Percentiles rank a stretch among this genome's conserved stretches.
Conservation (phyloP, 2,113 vertebrate genomes). For the Neoarius graeffei region DNA sequence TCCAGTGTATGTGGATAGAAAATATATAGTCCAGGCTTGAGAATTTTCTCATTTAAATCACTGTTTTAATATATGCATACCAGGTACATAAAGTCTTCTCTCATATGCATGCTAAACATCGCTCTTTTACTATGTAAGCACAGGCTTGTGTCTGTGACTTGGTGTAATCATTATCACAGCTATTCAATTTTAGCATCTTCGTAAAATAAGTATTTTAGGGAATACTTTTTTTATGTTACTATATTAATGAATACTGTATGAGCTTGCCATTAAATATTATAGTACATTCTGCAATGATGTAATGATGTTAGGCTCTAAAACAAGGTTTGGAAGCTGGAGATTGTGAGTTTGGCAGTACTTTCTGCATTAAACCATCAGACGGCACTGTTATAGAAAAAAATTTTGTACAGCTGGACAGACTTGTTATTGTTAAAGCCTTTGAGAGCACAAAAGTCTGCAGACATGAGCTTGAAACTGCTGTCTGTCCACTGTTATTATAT, state of each 20-base stretch:
- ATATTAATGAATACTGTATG: neutral
- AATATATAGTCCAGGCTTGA: neutral
- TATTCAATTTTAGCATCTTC: neutral
- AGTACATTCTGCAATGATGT: neutral
- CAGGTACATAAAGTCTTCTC: neutral
- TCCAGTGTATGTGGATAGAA: too few species aligned
- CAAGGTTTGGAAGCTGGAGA: neutral
- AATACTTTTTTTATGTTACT: neutral
- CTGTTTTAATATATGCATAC: neutral
- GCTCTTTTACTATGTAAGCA: neutral
- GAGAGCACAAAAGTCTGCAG: neutral
- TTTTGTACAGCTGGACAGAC: neutral
- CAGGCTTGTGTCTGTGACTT: neutral
- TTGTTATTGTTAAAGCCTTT: neutral
- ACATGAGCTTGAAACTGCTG: neutral
- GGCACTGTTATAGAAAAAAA: neutral
- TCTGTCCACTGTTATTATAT: neutral
- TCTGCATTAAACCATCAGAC: neutral
- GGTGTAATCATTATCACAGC: neutral
- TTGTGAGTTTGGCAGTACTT: too few species aligned
- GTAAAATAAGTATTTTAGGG: neutral
- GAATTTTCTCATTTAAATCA: neutral
- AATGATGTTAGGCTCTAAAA: neutral
- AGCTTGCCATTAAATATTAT: neutral
- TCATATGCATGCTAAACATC: neutral